A percentile compares a stretch with the other conserved stretches of the same genome.
Evolutionary conservation across 2,888 invertebrate species (phyloP).

Genomic region (Heteromurus nitidus): DNA sequence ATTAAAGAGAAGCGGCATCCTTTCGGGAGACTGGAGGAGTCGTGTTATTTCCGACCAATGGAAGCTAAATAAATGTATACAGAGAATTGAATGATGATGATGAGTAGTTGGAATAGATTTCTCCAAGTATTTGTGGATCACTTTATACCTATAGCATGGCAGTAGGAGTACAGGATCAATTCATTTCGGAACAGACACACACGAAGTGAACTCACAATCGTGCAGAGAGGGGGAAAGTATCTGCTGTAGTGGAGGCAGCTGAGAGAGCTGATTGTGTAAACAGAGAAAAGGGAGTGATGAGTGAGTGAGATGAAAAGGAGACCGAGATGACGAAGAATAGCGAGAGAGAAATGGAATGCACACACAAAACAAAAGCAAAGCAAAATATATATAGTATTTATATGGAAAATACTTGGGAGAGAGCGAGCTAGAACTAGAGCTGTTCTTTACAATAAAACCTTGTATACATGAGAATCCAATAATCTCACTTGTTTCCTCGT

Average conservation of each 20-base stretch:
- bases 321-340: not conserved
- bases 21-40: not conserved
- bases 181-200: too few species aligned
- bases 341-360: slow-evolving; percentile 26
- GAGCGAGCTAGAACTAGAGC: not conserved
- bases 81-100: not conserved
- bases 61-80: not conserved
- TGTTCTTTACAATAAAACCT: not conserved
- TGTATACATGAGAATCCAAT: slow-evolving; percentile 22
- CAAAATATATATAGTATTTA: not conserved
- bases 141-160: too few species aligned
- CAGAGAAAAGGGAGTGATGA: not conserved
- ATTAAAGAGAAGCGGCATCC: slow-evolving; percentile 6
- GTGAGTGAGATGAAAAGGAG: slow-evolving; percentile 24
- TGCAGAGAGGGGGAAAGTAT: not conserved
- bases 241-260: not conserved
- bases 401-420: not conserved
- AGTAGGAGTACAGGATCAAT: too few species aligned
- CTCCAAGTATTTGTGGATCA: too few species aligned
- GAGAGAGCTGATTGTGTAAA: slow-evolving; percentile 50
- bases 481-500: slow-evolving; percentile 15
- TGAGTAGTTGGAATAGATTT: too few species aligned
- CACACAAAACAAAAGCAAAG: slow-evolving; percentile 36
- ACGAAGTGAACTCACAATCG: slow-evolving; percentile 4
- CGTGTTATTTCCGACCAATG: not conserved